Conservation (phyloP, 2,888 invertebrate genomes). For the Agrilus biguttatus region DNA sequence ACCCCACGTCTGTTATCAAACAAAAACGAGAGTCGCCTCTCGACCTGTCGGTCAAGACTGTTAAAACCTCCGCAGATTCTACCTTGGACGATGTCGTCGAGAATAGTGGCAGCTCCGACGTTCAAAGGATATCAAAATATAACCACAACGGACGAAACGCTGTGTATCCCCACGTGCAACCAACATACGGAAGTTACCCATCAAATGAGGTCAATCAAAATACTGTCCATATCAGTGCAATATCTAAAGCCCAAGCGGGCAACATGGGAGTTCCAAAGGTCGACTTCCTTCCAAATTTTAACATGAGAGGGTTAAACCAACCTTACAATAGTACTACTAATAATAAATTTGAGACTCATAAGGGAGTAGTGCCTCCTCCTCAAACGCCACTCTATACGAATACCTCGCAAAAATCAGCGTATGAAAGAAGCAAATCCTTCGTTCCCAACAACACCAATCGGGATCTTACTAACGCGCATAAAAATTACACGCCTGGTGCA, state of each 20-base stretch:
- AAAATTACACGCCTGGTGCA: constrained; percentile 13
- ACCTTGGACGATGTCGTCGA: constrained; percentile 51
- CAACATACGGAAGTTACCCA: constrained; percentile 16
- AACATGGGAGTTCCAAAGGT: constrained; percentile 53
- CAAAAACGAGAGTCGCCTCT: constrained; percentile 63
- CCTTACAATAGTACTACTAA: not conserved
- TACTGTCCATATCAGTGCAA: constrained; percentile 19
- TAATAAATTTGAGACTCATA: constrained; percentile 4
- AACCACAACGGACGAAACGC: constrained; percentile 16
- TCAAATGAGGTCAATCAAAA: constrained; percentile 18
- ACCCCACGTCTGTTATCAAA: constrained; percentile 20
- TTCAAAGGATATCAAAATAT: constrained; percentile 19
- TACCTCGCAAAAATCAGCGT: constrained; percentile 5
- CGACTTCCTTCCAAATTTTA: constrained; percentile 65
- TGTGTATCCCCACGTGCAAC: constrained; percentile 16
- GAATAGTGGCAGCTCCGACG: constrained; percentile 28
- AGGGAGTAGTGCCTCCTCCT: constrained; percentile 4
- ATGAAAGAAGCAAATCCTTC: constrained; percentile 5
- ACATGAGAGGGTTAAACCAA: constrained; percentile 26
- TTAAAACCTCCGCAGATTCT: constrained; percentile 77
- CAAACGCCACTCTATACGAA: constrained; percentile 5
- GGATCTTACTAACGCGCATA: not conserved
- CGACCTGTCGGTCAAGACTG: constrained; percentile 79
- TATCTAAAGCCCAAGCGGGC: constrained; percentile 18
- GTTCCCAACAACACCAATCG: no score